Evolutionary conservation across 2,113 vertebrate species (phyloP).

Genomic region (Microcebus jonahi): DNA sequence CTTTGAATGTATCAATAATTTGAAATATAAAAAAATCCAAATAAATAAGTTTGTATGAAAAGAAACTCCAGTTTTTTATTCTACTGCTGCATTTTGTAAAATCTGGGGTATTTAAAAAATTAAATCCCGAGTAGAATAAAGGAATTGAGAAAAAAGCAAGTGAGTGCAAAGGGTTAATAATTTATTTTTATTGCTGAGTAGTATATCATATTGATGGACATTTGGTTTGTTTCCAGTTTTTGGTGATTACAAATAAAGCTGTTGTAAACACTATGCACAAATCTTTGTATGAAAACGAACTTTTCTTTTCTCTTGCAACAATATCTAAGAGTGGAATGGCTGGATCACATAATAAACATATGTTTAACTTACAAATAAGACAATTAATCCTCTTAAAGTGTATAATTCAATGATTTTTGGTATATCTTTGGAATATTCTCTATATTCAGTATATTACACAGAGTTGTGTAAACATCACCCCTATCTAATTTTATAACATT

Average conservation of each 20-base stretch:
- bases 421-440: not conserved
- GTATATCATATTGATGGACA: not conserved
- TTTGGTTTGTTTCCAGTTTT: not conserved
- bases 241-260: slow-evolving; percentile 36
- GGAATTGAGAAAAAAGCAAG: no score
- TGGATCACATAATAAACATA: not conserved
- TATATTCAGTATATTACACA: not conserved
- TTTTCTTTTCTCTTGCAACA: slow-evolving; percentile 38
- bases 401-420: slow-evolving; percentile 1
- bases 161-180: not conserved
- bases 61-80: no score
- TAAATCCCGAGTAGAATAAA: no score
- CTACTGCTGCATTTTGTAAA: no score
- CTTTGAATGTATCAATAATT: no score
- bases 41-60: no score
- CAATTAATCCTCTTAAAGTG: not conserved
- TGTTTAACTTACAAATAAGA: not conserved
- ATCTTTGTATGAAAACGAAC: not conserved
- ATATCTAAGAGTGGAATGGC: not conserved
- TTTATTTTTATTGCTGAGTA: not conserved
- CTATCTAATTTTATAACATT: slow-evolving; percentile 19
- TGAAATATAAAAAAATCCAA: no score
- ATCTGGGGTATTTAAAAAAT: no score
- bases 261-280: not conserved
- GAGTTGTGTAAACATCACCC: not conserved